Percentiles rank a stretch among this genome's conserved stretches.
phyloP scores from a whole-genome alignment of 2,113 vertebrate genomes.

The Chamaetylas fuelleborni region DNA sequence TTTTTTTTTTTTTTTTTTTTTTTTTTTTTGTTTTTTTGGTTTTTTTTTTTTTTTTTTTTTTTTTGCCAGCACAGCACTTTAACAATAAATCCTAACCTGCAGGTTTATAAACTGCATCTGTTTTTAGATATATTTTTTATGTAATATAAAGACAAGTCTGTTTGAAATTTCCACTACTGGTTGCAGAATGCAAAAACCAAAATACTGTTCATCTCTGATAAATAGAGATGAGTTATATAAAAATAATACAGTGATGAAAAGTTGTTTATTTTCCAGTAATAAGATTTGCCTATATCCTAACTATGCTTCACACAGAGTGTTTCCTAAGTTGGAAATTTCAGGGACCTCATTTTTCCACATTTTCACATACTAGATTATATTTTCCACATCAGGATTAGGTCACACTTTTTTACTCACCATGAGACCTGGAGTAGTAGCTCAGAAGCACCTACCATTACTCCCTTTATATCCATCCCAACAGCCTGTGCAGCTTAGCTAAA shows the following conservation, averaged over 20 bases:
- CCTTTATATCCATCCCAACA: not conserved
- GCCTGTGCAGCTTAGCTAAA: not conserved
- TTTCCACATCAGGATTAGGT: not conserved
- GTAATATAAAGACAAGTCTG: not conserved
- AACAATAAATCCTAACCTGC: not conserved
- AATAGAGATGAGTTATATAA: not conserved
- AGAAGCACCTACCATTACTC: not conserved
- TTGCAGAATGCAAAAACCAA: not conserved
- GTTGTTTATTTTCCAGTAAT: not conserved
- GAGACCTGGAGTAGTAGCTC: not conserved
- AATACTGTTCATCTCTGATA: not conserved
- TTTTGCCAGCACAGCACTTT: not conserved
- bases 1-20: too few relatives aligned
- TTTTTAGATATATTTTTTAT: not conserved
- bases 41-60: too few relatives aligned
- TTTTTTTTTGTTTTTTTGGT: too few relatives aligned
- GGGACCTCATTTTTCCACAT: not conserved
- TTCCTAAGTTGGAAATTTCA: not conserved
- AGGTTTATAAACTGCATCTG: not conserved
- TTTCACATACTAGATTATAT: not conserved
- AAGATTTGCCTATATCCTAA: not conserved
- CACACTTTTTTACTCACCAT: not conserved
- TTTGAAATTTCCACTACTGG: not conserved
- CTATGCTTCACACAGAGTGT: not conserved
- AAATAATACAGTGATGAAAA: not conserved